These are phyloP conservation scores for Brenthis daphne DNA, from an alignment of 2,888 invertebrate genomes.

Conservation along the genomic window DNA sequence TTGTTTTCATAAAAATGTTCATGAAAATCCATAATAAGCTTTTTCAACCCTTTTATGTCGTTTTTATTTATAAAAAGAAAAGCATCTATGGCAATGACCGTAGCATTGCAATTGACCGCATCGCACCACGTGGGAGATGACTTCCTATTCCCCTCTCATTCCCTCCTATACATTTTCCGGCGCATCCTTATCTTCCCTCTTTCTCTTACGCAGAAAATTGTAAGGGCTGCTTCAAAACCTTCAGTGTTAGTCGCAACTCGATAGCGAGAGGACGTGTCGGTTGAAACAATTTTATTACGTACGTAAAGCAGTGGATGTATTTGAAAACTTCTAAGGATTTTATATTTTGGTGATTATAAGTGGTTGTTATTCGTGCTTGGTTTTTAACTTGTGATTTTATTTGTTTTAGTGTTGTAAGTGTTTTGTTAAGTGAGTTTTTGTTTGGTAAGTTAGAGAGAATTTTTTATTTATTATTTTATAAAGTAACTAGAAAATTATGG, in stretches of 20 bases:
- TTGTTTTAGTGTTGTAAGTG: conserved; percentile 2
- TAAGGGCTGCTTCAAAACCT: conserved; percentile 63
- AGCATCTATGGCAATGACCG: conserved; percentile 77
- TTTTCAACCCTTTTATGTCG: conserved; percentile 5
- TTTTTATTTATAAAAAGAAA: conserved; percentile 45
- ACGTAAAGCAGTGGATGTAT: conserved; percentile 30
- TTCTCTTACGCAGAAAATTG: conserved; percentile 64
- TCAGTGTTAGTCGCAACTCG: conserved; percentile 68
- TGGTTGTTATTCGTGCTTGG: too few species aligned
- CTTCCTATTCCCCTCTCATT: conserved; percentile 56
- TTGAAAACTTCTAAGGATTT: conserved; percentile 30
- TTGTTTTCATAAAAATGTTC: too few species aligned
- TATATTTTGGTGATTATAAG: conserved; percentile 16
- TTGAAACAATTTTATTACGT: conserved; percentile 35
- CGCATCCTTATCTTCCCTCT: conserved; percentile 48
- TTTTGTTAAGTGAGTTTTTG: background rate
- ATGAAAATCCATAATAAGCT: too few species aligned
- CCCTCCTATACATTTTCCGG: conserved; percentile 50
- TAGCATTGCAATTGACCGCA: conserved; percentile 77
- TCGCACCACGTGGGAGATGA: conserved; percentile 69
- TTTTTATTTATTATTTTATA: background rate
- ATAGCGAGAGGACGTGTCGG: conserved; percentile 54
- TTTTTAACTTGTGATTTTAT: conserved; percentile 9
- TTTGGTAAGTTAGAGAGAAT: conserved; percentile 11
- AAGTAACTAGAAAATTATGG: too few species aligned